Percentiles rank a stretch among this genome's conserved stretches.
phyloP scores from a whole-genome alignment of 23 tunicate genomes.

The Trididemnum clinides region DNA sequence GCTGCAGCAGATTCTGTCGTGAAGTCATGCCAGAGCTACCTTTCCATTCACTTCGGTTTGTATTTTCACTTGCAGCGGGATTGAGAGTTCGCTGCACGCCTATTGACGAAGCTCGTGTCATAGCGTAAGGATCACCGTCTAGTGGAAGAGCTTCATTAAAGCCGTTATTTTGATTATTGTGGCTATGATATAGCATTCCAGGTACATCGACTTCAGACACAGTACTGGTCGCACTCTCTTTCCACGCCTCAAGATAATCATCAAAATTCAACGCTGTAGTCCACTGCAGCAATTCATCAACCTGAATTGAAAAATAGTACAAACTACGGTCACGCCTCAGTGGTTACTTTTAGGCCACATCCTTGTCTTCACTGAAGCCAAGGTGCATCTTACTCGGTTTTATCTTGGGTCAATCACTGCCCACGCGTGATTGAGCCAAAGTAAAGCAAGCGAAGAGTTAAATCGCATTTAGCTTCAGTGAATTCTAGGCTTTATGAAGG shows the following conservation, averaged over 20 bases:
- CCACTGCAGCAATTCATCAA: slow-evolving; percentile 94
- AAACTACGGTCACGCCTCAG: neutral
- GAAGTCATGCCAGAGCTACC: no score
- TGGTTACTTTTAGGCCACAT: no score
- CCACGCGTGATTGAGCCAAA: no score
- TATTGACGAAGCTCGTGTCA: slow-evolving; percentile 59
- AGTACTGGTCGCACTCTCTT: slow-evolving; percentile 86
- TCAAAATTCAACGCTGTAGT: slow-evolving; percentile 92
- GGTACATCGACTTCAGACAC: slow-evolving; percentile 64
- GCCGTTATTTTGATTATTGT: neutral
- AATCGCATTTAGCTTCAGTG: no score
- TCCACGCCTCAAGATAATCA: slow-evolving; percentile 84
- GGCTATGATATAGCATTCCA: neutral
- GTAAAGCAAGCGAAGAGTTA: no score
- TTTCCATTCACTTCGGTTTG: no score
- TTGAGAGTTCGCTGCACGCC: slow-evolving; percentile 39
- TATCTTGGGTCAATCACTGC: no score
- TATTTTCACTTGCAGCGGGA: no score
- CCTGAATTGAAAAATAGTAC: slow-evolving; percentile 40
- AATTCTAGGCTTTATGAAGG: no score
- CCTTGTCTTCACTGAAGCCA: no score
- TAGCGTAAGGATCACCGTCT: slow-evolving; percentile 42
- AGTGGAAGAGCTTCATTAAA: slow-evolving; percentile 3
- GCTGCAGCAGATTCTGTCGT: no score
- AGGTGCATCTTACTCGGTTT: no score